Evolutionary conservation across 1,140 invertebrate genomes (phyloP), one percentile per base, ranked within the genome.

Genomic region (Onthophagus taurus): DNA sequence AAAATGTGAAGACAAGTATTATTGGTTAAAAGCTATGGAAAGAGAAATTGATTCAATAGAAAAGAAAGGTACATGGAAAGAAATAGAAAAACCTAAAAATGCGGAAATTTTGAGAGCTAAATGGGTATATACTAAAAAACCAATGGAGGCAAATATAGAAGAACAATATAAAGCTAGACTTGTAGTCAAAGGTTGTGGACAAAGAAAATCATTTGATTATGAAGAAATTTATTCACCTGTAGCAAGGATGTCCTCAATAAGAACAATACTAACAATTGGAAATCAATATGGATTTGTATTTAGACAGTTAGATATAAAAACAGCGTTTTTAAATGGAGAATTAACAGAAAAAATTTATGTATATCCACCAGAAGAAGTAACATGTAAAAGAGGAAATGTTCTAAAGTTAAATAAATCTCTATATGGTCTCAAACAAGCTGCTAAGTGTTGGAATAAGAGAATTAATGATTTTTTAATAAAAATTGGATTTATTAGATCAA

Each of bases 311-410:
- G 66, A 69, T 54, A 54, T 69, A 2, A 65, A 62, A 45, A 61
- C 63, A 43, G 67, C 67, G 3, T 69, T 65, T 47, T 36, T 68
- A 3, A 48, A 68, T 54, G 65, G 64, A 8, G 36, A 61, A n/a
- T 31, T 68, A 12, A 47, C 63, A 6, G 63, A 67, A 45, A 44
- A 57, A 17, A 58, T 67, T 24, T 67, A 55, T 47, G 60, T 69
- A 48, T 46, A 58, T 33, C 49, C 58, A 31, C 65, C 65, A 33
- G 52, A 45, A 31, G 59, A 55, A 18, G 29, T 33, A 8, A 17
- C 13, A 24, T 31, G 24, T 42, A 16, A 30, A 42, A 9, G 5
- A n/a, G 38, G 24, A 29, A 16, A 16, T 11, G 24, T 42, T 30
- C 30, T 7, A 14, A 42, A 42, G 24, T 30, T 41, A 17, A 41